A percentile compares a stretch with the other conserved stretches of the same genome.
These are phyloP conservation scores for Hepsetus odoe DNA, from an alignment of 2,113 vertebrate species.

Conservation along the genomic window DNA sequence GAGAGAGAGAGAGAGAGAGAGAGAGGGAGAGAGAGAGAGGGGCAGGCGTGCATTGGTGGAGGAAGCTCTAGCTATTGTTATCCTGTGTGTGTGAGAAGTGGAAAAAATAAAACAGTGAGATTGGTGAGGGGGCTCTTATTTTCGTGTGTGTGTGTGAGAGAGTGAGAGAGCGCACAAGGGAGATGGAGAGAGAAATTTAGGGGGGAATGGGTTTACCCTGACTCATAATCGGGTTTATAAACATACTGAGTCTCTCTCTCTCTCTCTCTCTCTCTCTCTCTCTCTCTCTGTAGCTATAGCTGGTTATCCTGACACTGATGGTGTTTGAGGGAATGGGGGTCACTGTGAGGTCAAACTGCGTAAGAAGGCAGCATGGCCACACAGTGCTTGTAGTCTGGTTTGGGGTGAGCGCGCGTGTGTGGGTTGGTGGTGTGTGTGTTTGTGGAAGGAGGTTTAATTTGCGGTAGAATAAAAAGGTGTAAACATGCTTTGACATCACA, in stretches of 20 bases:
- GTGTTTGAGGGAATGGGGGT: constrained; percentile 66
- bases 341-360: constrained; percentile 62
- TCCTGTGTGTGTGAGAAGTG: not conserved
- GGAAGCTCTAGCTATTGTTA: too few species aligned
- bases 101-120: not conserved
- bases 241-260: constrained; percentile 8
- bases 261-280: constrained; percentile 4
- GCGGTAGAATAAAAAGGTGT: too few species aligned
- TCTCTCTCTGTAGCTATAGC: constrained; percentile 66
- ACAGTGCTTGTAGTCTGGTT: constrained; percentile 26
- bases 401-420: not conserved
- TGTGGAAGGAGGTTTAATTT: too few species aligned
- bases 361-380: constrained; percentile 19
- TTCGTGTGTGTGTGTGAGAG: not conserved
- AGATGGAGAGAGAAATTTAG: not conserved
- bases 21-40: not conserved
- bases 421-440: not conserved
- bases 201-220: not conserved
- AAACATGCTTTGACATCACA: too few species aligned
- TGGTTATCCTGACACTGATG: constrained; percentile 72
- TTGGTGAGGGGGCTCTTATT: not conserved
- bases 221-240: constrained; percentile 31
- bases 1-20: not conserved
- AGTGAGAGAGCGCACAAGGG: not conserved
- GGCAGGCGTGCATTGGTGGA: not conserved